phyloP scores from a whole-genome alignment of 2,888 invertebrate genomes.

The Notocelia uddmanniana region DNA sequence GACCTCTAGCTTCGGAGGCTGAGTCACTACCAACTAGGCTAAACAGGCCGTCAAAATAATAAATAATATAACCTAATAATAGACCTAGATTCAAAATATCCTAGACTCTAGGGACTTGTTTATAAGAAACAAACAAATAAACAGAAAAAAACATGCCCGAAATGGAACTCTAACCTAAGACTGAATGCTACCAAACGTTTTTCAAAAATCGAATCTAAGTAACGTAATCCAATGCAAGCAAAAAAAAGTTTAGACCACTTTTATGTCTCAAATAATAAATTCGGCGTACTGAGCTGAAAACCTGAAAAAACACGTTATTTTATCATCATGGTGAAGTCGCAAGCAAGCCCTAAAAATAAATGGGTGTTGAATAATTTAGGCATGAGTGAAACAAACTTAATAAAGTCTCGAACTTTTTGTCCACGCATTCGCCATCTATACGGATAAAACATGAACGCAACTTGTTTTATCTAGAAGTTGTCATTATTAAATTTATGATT shows the following conservation, averaged over 20 bases:
- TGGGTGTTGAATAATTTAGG: neutral
- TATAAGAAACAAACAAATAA: too few relatives aligned
- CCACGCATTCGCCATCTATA: neutral
- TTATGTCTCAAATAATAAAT: neutral
- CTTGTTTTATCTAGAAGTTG: neutral
- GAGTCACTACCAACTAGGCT: too few relatives aligned
- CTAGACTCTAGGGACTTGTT: too few relatives aligned
- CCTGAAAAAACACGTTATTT: neutral
- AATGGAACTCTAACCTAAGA: too few relatives aligned
- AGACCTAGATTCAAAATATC: too few relatives aligned
- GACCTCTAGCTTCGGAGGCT: too few relatives aligned
- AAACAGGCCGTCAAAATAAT: too few relatives aligned
- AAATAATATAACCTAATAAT: too few relatives aligned
- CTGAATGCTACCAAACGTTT: too few relatives aligned
- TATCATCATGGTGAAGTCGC: neutral
- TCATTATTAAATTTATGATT: neutral
- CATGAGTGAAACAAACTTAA: neutral
- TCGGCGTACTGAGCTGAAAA: neutral
- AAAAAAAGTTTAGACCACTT: neutral
- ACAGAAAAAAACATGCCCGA: too few relatives aligned
- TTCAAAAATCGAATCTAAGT: too few relatives aligned
- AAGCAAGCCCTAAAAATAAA: constrained; percentile 3
- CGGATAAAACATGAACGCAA: neutral
- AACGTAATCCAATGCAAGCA: neutral
- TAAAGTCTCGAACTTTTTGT: constrained; percentile 6